phyloP scores from a whole-genome alignment of 2,797 vertebrate species.

The Lycodopsis pacificus region DNA sequence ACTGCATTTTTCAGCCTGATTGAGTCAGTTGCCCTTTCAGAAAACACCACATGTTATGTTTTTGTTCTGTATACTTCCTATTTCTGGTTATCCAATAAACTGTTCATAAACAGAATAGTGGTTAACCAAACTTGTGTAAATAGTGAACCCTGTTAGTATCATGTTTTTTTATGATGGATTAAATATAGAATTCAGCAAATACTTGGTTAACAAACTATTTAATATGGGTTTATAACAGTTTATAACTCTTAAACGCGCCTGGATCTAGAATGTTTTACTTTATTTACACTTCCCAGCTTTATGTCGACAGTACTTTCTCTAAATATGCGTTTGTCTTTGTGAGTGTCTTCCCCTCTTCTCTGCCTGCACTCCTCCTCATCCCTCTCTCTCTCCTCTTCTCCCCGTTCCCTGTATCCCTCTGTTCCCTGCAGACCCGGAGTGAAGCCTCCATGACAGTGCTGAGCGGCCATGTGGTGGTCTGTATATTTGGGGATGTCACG shows the following conservation, averaged over 20 bases:
- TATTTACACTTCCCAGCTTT: slow-evolving; percentile 19
- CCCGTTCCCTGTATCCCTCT: slow-evolving; percentile 34
- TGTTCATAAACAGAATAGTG: slow-evolving; percentile 67
- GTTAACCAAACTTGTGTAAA: slow-evolving; percentile 54
- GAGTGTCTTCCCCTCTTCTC: slow-evolving; percentile 18
- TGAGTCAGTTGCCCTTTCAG: slow-evolving; percentile 43
- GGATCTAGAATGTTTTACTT: slow-evolving; percentile 9
- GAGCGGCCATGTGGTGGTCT: slow-evolving; percentile 99
- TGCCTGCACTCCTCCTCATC: slow-evolving; percentile 36
- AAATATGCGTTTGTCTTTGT: slow-evolving; percentile 27
- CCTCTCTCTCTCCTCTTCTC: slow-evolving; percentile 41
- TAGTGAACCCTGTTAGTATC: neutral
- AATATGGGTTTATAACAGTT: slow-evolving; percentile 58
- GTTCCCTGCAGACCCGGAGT: slow-evolving; percentile 91
- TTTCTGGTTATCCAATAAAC: slow-evolving; percentile 50
- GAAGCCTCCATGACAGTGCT: slow-evolving; percentile 99
- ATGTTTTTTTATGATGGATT: neutral
- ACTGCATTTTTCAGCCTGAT: slow-evolving; percentile 58
- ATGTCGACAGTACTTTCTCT: slow-evolving; percentile 24
- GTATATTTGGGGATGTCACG: slow-evolving; percentile 98
- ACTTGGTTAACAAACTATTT: slow-evolving; percentile 67
- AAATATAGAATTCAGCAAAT: neutral
- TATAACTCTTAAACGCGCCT: slow-evolving; percentile 16
- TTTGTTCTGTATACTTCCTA: slow-evolving; percentile 27
- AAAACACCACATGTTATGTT: slow-evolving; percentile 2